Evolutionary conservation across 2,888 invertebrate genomes (phyloP).

Genomic region (Drosophila flavopinicola): DNA sequence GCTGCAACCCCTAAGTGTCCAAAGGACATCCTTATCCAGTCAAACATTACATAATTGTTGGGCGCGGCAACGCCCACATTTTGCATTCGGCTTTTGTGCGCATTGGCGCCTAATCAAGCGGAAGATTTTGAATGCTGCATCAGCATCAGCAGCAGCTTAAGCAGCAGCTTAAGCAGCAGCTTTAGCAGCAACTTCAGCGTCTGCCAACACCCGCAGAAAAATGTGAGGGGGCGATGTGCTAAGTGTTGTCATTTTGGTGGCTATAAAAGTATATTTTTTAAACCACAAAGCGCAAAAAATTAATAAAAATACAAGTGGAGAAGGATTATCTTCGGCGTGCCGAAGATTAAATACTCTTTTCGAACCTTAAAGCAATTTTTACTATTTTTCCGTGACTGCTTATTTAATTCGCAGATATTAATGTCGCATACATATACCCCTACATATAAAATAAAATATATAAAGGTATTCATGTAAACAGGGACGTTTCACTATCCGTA

Average conservation of each 20-base stretch:
- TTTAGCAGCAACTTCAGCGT: constrained; percentile 22
- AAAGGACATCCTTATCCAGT: constrained; percentile 15
- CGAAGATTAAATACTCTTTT: too few species aligned
- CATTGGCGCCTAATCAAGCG: constrained; percentile 80
- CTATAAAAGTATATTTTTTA: constrained; percentile 79
- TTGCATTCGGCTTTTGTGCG: constrained; percentile 57
- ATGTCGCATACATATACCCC: too few species aligned
- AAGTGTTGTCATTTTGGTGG: constrained; percentile 80
- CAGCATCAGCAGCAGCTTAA: constrained; percentile 18
- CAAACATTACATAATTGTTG: constrained; percentile 66
- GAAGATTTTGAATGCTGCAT: constrained; percentile 78
- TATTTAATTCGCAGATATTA: too few species aligned
- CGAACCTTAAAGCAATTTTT: too few species aligned
- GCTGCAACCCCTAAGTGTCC: constrained; percentile 34
- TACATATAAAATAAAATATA: too few species aligned
- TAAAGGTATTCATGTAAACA: too few species aligned
- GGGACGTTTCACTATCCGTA: too few species aligned
- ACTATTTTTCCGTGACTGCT: too few species aligned
- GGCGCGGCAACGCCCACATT: constrained; percentile 70
- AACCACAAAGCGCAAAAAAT: constrained; percentile 52
- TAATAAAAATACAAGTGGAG: background rate
- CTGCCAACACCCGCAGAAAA: constrained; percentile 51
- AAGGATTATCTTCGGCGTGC: too few species aligned
- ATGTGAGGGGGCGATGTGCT: constrained; percentile 22
- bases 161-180: constrained; percentile 30